phyloP scores from a whole-genome alignment of 2,797 vertebrate species.

The Brachyalestes nurse region DNA sequence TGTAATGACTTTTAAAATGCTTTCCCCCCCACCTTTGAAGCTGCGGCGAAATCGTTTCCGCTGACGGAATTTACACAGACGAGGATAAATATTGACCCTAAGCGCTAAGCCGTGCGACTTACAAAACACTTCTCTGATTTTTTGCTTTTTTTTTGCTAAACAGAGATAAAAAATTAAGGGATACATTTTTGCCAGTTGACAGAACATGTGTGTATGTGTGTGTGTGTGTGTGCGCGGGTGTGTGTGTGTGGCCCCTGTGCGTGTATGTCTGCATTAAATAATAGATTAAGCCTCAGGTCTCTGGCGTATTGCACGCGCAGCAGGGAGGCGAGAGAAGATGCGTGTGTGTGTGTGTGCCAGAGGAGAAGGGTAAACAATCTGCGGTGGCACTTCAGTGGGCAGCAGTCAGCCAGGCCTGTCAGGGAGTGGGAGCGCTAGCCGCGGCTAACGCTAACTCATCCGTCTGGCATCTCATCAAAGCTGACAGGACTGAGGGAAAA shows the following conservation, averaged over 20 bases:
- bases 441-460: conserved; percentile 66
- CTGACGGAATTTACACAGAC: conserved; percentile 51
- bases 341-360: conserved; percentile 46
- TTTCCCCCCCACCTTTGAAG: conserved; percentile 48
- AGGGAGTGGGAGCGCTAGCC: conserved; percentile 64
- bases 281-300: conserved; percentile 76
- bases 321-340: conserved; percentile 55
- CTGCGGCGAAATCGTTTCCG: conserved; percentile 52
- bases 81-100: conserved; percentile 52
- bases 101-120: background rate
- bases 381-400: conserved; percentile 71
- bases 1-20: conserved; percentile 56
- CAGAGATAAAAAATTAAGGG: conserved; percentile 23
- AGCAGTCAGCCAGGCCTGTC: conserved; percentile 72
- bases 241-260: conserved; percentile 51
- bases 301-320: conserved; percentile 67
- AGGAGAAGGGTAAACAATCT: conserved; percentile 68
- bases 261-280: conserved; percentile 72
- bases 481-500: conserved; percentile 72
- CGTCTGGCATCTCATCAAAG: conserved; percentile 67
- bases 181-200: conserved; percentile 35
- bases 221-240: conserved; percentile 47
- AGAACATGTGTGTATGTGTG: conserved; percentile 42
- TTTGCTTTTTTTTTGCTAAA: conserved; percentile 24
- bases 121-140: conserved; percentile 11